Evolutionary conservation across 2,797 vertebrate species (phyloP), one percentile per base, ranked within the genome.

Genomic region (Liparis tanakae): DNA sequence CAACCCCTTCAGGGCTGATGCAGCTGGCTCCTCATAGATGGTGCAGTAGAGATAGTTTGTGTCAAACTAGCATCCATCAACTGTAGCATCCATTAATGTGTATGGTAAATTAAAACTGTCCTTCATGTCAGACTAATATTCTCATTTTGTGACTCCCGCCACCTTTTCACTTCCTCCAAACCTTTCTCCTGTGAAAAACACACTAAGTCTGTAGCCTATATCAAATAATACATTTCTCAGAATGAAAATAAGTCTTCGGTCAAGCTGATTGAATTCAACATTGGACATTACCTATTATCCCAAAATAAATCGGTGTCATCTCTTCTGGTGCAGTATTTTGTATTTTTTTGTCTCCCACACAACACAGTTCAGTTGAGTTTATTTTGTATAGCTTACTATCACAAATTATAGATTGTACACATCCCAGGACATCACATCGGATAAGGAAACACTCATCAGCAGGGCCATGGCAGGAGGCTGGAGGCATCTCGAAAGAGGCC

Each of bases 11-110:
- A 46, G 44, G 44, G 44, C 17, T 46, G 44, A 20, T 10, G 44
- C 13, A 9, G 37, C 50, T 22, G 62, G 48, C 37, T 53, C 51
- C 7, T 84, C 51, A 15, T 67, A 18, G 51, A 90, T 68, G 44
- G 43, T 56, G 41, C 50, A 20, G 50, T 88, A 86, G 9, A 55
- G 0, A 9, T 88, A 86, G 50, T 85, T 73, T 9, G 44, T 22
- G 5, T 73, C 59, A 54, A 4, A n/a, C 78, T 88, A 48, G 48
- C 13, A 76, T 0, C 25, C 25, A 58, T 9, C 34, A 14, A 39
- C 1, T 37, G 15, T 67, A 10, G 25, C 48, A 10, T 22, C 0
- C 3, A 20, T 53, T 15, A 18, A 63, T 51, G 25, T 46, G 20
- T 39, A 25, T 41, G 25, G 4, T 8, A 60, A 79, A 69, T 57